A percentile compares a stretch with the other conserved stretches of the same genome.
These are phyloP conservation scores for Trigoniulus corallinus DNA, from an alignment of 1,140 invertebrate species.

Conservation along the genomic window DNA sequence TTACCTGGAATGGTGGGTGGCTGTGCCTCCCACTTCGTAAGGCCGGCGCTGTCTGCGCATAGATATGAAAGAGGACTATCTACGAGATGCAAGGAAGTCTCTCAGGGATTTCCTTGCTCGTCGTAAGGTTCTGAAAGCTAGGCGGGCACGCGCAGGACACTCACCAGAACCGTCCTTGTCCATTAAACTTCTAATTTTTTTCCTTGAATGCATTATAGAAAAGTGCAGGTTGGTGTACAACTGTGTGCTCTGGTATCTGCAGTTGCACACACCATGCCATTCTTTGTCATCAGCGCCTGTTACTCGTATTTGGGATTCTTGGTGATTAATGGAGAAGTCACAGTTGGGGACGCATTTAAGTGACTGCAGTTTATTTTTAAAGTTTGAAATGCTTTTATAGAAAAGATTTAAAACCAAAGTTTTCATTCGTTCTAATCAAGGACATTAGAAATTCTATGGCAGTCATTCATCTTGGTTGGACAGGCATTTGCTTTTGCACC, in stretches of 20 bases:
- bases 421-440: conserved; percentile 27
- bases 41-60: too few relatives aligned
- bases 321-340: conserved; percentile 43
- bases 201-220: too few relatives aligned
- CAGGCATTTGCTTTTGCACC: conserved; percentile 70
- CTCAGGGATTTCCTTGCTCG: too few relatives aligned
- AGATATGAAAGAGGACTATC: too few relatives aligned
- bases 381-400: conserved; percentile 52
- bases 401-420: conserved; percentile 60
- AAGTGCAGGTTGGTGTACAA: background rate
- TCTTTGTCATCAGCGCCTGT: conserved; percentile 59
- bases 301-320: conserved; percentile 66
- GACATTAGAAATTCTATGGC: conserved; percentile 64
- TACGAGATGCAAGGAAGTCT: too few relatives aligned
- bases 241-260: conserved; percentile 44
- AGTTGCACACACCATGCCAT: conserved; percentile 56
- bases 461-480: conserved; percentile 73
- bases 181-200: too few relatives aligned
- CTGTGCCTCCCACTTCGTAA: too few relatives aligned
- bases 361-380: conserved; percentile 56
- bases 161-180: too few relatives aligned
- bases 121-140: too few relatives aligned
- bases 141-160: too few relatives aligned
- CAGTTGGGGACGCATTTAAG: conserved; percentile 62
- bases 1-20: too few relatives aligned